Conservation (phyloP, 2,113 vertebrate genomes). For the Ancistrus triradiatus region DNA sequence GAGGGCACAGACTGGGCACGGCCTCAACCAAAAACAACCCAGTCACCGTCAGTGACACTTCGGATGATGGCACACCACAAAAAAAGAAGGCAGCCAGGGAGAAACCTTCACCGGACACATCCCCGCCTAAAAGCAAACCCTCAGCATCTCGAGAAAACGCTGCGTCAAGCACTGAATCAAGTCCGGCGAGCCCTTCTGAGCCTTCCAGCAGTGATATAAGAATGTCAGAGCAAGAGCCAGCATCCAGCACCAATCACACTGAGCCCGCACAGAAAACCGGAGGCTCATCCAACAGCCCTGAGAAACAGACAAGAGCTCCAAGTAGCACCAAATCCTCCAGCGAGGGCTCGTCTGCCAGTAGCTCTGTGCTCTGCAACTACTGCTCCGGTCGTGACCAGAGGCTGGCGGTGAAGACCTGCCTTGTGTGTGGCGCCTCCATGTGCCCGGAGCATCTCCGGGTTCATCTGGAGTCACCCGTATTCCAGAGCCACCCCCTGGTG, state of each 20-base stretch:
- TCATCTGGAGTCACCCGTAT: constrained; percentile 68
- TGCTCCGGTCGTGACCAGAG: constrained; percentile 55
- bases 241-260: too few relatives aligned
- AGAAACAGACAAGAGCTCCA: not conserved
- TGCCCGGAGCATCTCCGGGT: constrained; percentile 67
- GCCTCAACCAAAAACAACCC: constrained; percentile 2
- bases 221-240: too few relatives aligned
- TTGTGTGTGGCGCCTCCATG: constrained; percentile 76
- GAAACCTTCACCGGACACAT: constrained; percentile 9
- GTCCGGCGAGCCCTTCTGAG: too few relatives aligned
- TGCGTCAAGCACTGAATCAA: not conserved
- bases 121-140: constrained; percentile 14
- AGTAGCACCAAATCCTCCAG: not conserved
- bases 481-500: constrained; percentile 71
- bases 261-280: not conserved
- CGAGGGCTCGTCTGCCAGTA: not conserved
- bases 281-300: not conserved
- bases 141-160: too few relatives aligned
- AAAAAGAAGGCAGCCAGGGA: constrained; percentile 31
- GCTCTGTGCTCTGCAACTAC: constrained; percentile 64
- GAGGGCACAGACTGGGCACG: constrained; percentile 13
- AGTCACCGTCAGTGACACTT: not conserved
- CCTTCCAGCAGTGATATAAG: too few relatives aligned
- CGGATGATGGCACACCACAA: constrained; percentile 39
- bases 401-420: constrained; percentile 71